Conservation (phyloP, 2,888 invertebrate species). For the Callyntrura sp. region DNA sequence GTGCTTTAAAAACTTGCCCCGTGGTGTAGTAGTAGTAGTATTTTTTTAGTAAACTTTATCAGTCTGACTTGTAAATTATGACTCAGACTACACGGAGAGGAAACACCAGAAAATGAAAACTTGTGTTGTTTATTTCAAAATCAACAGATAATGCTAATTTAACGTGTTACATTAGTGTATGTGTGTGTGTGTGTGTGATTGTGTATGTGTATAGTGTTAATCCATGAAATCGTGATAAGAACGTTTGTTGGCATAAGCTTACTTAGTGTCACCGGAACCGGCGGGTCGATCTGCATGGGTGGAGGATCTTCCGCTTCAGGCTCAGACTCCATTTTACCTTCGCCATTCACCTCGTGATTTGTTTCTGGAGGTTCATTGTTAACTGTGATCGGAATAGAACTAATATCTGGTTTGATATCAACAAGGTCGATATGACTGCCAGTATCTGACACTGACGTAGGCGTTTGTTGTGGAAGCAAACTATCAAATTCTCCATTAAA, state of each 20-base stretch:
- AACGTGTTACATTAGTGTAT: too few species aligned
- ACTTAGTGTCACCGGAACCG: slow-evolving; percentile 20
- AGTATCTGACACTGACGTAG: slow-evolving; percentile 80
- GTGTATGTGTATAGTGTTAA: too few species aligned
- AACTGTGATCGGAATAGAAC: slow-evolving; percentile 76
- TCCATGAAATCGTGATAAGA: too few species aligned
- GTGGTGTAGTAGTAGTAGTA: neutral
- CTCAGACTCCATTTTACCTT: slow-evolving; percentile 88
- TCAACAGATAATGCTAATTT: too few species aligned
- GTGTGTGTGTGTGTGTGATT: too few species aligned
- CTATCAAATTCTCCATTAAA: slow-evolving; percentile 83
- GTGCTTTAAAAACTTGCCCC: neutral
- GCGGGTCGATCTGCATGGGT: slow-evolving; percentile 67
- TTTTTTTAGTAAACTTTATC: too few species aligned
- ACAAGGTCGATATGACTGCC: slow-evolving; percentile 78
- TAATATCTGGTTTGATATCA: slow-evolving; percentile 82
- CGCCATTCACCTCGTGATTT: slow-evolving; percentile 83
- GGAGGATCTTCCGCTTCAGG: slow-evolving; percentile 85
- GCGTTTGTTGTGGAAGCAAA: slow-evolving; percentile 78
- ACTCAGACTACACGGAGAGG: neutral
- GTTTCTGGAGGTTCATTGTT: slow-evolving; percentile 65
- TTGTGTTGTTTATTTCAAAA: too few species aligned
- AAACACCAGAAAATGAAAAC: too few species aligned
- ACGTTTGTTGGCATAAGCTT: neutral
- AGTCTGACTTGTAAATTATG: too few species aligned